Base-by-base conservation (phyloP, 2,797 vertebrate species). In the Chelonia mydas region DNA sequence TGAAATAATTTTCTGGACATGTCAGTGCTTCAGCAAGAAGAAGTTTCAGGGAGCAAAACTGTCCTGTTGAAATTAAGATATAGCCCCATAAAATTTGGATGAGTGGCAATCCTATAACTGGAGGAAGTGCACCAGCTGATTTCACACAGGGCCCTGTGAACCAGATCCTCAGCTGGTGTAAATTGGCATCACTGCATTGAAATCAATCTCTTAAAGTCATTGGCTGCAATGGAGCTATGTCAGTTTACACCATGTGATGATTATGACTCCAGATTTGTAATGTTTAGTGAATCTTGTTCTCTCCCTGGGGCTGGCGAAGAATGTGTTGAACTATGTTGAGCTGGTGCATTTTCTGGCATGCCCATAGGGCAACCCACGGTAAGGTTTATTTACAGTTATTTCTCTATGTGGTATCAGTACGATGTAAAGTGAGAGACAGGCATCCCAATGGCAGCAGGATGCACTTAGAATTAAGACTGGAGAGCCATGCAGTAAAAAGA, bases 231-330 rank as follows among this genome's bases (percentile, higher is more conserved):
- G 51, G 19, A 53, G 19, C 3, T 53, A 53, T 8, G 51, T 53
- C 51, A 53, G 51, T 53, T 53, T 53, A 19, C 19, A 53, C 51
- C 19, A 8, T 21, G 51, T 53, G 51, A 53, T 53, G 51, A 53
- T 21, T 53, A n/a, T 53, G 51, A 53, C 51, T 53, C 51, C 51
- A 53, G 51, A 53, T 21, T 88, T 89, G 9, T 88, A 23, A 13
- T 13, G 37, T 0, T 0, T 11, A 50, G 55, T 25, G 84, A 51
- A 6, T 12, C 28, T 13, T 88, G 78, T 92, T 59, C 3, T 23
- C 12, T 49, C 1, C 6, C 31, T 0, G 0, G 12, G 45, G 86
- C 81, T 81, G 88, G 16, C 0, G 0, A 25, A 49, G 45, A 55
- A 50, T 4, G 31, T 23, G 74, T 31, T 0, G 10, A 59, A 45